These are phyloP conservation scores for Zaprionus ornatus DNA, from an alignment of 1,140 invertebrate species.

Conservation along the genomic window DNA sequence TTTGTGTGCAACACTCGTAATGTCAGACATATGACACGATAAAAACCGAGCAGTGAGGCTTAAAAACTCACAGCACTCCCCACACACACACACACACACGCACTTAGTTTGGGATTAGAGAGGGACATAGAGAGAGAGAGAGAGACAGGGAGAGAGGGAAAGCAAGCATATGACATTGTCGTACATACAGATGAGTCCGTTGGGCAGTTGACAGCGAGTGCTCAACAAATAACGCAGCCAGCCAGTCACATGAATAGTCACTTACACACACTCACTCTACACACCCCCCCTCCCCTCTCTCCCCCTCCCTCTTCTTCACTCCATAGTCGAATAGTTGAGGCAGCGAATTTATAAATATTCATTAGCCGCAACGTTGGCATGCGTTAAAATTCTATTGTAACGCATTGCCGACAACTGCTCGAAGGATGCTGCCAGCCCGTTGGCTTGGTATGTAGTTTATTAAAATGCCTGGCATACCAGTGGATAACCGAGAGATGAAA, in stretches of 20 bases:
- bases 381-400: conserved; percentile 44
- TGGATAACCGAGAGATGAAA: conserved; percentile 48
- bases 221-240: conserved; percentile 38
- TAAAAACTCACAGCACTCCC: conserved; percentile 49
- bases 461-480: conserved; percentile 62
- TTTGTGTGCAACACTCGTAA: conserved; percentile 46
- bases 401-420: conserved; percentile 29
- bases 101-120: conserved; percentile 15
- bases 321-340: conserved; percentile 18
- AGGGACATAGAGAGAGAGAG: background rate
- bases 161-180: background rate
- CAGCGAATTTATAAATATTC: conserved; percentile 67
- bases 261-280: background rate
- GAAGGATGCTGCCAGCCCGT: background rate
- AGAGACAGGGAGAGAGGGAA: background rate
- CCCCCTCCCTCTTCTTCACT: background rate
- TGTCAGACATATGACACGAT: conserved; percentile 39
- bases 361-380: conserved; percentile 56
- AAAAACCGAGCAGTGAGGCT: conserved; percentile 54
- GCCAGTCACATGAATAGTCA: conserved; percentile 9
- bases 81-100: background rate
- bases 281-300: background rate
- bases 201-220: conserved; percentile 37
- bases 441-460: conserved; percentile 55
- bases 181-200: conserved; percentile 2